Evolutionary conservation across 2,113 vertebrate genomes (phyloP), one percentile per base, ranked within the genome.

Genomic region (Mormyrus iriodes): DNA sequence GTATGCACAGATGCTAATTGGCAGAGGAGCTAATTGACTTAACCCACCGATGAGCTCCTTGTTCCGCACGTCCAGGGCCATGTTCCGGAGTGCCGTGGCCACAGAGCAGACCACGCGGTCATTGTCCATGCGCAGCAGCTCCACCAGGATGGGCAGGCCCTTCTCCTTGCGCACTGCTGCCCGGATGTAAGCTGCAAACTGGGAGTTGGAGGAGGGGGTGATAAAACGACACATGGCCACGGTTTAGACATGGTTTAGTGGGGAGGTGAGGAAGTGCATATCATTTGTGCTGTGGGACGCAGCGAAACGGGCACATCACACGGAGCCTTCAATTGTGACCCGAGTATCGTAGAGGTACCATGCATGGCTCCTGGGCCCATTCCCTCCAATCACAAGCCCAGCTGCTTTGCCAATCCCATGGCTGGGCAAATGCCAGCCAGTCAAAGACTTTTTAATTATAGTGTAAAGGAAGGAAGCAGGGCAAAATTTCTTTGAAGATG

Each of bases 171-270:
- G 95, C 48, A 99, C 98, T 0, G 98, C 97, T 0, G 98, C 98
- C 48, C 98, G 97, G 65, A 99, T 99, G 90, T 99, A 99, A 0
- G 97, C 97, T 91, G 98, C 98, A 85, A 99, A 99, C 98, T 99
- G 91, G 4, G 21, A 8, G 46, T 48, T 4, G 55, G 55, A 0
- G 21, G 4, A 17, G 53, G n/a, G n/a, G 4, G 42, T 55, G 87
- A 87, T 13, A 90, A 35, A 88, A 85, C 82, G 17, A 88, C 8
- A 86, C 24, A 86, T 51, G 83, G 83, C 15, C 44, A 6, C 83
- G 48, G 44, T 85, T 85, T 51, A 15, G 24, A n/a, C n/a, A n/a
- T n/a, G n/a, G n/a, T n/a, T n/a, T n/a, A n/a, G n/a, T n/a, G 21
- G 35, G 69, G 69, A 10, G 46, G 2, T 48, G 46, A 48, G 46